These are phyloP conservation scores for Plotosus lineatus DNA, from an alignment of 2,113 vertebrate species.

Conservation along the genomic window DNA sequence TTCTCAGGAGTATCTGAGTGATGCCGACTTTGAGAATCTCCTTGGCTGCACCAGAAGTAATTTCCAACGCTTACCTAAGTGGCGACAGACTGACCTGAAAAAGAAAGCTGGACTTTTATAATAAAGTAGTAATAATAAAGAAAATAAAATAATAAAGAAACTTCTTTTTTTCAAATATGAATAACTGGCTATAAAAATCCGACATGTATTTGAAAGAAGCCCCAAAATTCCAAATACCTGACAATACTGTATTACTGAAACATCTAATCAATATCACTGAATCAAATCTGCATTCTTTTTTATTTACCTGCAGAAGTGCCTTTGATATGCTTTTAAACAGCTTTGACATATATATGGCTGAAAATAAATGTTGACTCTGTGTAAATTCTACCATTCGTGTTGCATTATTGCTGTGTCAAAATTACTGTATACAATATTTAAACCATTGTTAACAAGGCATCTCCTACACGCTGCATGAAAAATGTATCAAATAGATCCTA, in stretches of 20 bases:
- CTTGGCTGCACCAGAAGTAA: conserved; percentile 79
- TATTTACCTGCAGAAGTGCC: not conserved
- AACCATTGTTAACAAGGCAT: too few relatives aligned
- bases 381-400: not conserved
- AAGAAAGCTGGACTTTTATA: conserved; percentile 86
- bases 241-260: not conserved
- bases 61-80: conserved; percentile 84
- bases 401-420: not conserved
- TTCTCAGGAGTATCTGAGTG: conserved; percentile 81
- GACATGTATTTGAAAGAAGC: not conserved
- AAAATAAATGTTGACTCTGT: not conserved
- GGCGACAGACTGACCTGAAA: conserved; percentile 87
- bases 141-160: not conserved
- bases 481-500: too few relatives aligned
- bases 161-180: not conserved
- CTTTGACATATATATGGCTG: not conserved
- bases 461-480: too few relatives aligned
- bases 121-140: conserved; percentile 38
- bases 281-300: not conserved
- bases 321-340: not conserved
- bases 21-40: conserved; percentile 80
- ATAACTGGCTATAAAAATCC: not conserved
- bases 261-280: not conserved
- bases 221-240: not conserved
- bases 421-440: not conserved